Conservation (phyloP, 2,888 invertebrate species). For the Drosophila imparisetae region DNA sequence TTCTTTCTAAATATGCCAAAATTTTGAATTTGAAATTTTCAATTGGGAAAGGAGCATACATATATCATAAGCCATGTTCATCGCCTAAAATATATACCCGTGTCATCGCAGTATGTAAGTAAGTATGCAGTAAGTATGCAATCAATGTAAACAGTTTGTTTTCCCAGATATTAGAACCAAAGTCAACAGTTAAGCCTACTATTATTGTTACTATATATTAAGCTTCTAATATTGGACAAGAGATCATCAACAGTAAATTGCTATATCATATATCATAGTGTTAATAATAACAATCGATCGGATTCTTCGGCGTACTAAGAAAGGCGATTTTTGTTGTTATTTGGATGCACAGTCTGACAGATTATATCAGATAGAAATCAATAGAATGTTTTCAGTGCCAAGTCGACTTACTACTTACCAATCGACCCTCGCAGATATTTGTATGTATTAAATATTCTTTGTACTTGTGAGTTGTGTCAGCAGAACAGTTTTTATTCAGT, state of each 20-base stretch:
- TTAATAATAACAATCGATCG: not conserved
- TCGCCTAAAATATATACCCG: not conserved
- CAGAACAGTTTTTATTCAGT: conserved; percentile 7
- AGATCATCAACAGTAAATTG: not conserved
- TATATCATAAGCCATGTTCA: not conserved
- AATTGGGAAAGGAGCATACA: not conserved
- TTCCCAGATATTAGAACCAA: not conserved
- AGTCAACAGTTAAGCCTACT: not conserved
- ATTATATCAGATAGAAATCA: not conserved
- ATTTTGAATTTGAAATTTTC: not conserved
- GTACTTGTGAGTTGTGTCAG: conserved; percentile 1
- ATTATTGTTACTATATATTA: too few species aligned
- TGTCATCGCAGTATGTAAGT: too few species aligned
- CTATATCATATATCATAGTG: not conserved
- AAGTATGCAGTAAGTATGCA: too few species aligned
- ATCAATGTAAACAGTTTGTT: too few species aligned
- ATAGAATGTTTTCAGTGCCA: not conserved
- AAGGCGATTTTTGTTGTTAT: not conserved
- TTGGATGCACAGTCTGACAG: not conserved
- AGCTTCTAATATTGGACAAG: not conserved
- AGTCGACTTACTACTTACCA: not conserved
- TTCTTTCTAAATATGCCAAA: conserved; percentile 5
- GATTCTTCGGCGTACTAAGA: not conserved
- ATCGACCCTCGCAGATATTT: not conserved
- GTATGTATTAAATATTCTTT: not conserved